Evolutionary conservation across 2,888 invertebrate species (phyloP).

Genomic region (Drosophila mulleri): DNA sequence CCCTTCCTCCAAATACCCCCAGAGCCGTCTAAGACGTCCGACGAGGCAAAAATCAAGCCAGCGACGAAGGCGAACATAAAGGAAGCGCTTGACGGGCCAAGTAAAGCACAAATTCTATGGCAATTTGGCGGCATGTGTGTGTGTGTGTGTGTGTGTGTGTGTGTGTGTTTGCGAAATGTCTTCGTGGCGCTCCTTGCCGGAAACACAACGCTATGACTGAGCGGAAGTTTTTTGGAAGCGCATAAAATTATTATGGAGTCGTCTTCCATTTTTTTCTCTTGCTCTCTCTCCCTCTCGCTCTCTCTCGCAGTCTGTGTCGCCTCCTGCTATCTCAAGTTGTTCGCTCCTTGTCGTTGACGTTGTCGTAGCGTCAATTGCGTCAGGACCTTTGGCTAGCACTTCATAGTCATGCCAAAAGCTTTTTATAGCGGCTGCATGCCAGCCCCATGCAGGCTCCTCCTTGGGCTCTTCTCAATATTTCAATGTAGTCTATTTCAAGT

Average conservation of each 20-base stretch:
- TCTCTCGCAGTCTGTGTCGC: not conserved
- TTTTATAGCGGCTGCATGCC: conserved; percentile 61
- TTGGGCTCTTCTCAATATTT: conserved; percentile 26
- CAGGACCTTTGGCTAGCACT: conserved; percentile 69
- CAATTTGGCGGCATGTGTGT: conserved; percentile 61
- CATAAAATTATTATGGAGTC: conserved; percentile 80
- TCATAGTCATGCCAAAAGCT: conserved; percentile 64
- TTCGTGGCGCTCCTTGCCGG: conserved; percentile 58
- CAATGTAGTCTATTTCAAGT: conserved; percentile 18
- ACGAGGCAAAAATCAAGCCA: conserved; percentile 69
- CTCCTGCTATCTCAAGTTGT: not conserved
- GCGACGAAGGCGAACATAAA: conserved; percentile 70
- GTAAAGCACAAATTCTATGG: conserved; percentile 69
- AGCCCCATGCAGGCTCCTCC: not conserved
- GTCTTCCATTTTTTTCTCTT: conserved; percentile 59
- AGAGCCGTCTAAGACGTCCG: conserved; percentile 28
- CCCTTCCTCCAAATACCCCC: not conserved
- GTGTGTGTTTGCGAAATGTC: conserved; percentile 44
- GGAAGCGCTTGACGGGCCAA: conserved; percentile 72
- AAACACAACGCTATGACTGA: conserved; percentile 66
- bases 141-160: conserved; percentile 10
- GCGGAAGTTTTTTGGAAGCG: conserved; percentile 72
- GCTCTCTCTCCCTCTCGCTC: not conserved
- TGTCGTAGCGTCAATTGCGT: conserved; percentile 74
- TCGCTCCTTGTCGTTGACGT: conserved; percentile 40